Conservation (phyloP, 1,140 invertebrate species). For the Palaemon carinicauda region DNA sequence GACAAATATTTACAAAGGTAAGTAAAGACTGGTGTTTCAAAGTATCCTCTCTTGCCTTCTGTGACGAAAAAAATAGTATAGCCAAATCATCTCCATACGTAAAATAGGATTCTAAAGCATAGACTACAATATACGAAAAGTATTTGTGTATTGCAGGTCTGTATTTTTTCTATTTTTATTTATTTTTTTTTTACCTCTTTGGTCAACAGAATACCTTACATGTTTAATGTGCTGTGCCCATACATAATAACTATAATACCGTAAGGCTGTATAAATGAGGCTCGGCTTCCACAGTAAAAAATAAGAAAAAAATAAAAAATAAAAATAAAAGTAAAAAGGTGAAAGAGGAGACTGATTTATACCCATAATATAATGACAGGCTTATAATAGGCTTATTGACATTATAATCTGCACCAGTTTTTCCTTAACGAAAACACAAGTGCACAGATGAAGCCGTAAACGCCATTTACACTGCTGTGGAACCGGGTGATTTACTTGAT, state of each 20-base stretch:
- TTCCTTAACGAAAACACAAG: too few species aligned
- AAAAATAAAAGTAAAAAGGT: too few species aligned
- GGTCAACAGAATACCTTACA: slow-evolving; percentile 18
- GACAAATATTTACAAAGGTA: slow-evolving; percentile 20
- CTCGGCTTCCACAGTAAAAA: not conserved
- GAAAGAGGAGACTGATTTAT: too few species aligned
- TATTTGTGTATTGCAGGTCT: not conserved
- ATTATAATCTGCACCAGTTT: too few species aligned
- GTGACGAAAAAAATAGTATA: not conserved
- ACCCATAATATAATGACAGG: too few species aligned
- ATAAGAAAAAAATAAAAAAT: too few species aligned
- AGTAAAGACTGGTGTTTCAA: slow-evolving; percentile 9
- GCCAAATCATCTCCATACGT: not conserved
- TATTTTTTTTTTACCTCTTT: slow-evolving; percentile 25
- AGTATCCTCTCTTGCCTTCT: slow-evolving; percentile 1
- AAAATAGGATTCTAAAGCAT: not conserved
- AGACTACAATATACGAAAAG: not conserved
- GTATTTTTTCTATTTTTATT: not conserved
- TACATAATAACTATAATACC: not conserved
- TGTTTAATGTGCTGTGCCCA: not conserved
- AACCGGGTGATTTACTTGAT: too few species aligned
- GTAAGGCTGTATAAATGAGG: not conserved
- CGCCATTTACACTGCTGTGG: too few species aligned
- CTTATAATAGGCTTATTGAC: too few species aligned
- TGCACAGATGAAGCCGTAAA: too few species aligned